These are phyloP conservation scores for Acleris sparsana DNA, from an alignment of 2,888 invertebrate species.

Conservation along the genomic window DNA sequence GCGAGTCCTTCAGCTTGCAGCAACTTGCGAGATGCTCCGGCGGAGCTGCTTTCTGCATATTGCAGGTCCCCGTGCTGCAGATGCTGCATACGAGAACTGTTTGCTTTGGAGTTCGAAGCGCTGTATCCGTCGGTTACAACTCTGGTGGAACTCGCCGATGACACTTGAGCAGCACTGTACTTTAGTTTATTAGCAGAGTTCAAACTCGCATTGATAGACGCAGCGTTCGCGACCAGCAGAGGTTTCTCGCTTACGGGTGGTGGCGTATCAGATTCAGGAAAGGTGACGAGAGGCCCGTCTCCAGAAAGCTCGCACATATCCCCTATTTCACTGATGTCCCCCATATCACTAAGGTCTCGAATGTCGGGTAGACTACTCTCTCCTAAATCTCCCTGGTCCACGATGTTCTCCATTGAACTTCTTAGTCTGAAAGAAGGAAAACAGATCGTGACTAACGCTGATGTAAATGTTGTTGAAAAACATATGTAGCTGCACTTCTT, in stretches of 20 bases:
- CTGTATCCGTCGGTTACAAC: slow-evolving; percentile 92
- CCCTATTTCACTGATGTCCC: slow-evolving; percentile 77
- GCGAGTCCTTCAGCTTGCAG: slow-evolving; percentile 93
- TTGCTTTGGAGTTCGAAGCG: slow-evolving; percentile 84
- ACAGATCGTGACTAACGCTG: background rate
- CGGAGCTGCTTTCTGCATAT: slow-evolving; percentile 91
- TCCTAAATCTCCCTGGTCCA: slow-evolving; percentile 84
- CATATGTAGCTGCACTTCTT: slow-evolving; percentile 9
- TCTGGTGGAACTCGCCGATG: slow-evolving; percentile 88
- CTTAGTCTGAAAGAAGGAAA: slow-evolving; percentile 81
- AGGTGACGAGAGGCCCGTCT: slow-evolving; percentile 90
- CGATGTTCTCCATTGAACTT: slow-evolving; percentile 91
- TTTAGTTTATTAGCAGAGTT: slow-evolving; percentile 87
- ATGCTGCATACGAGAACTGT: slow-evolving; percentile 78
- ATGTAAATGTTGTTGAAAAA: slow-evolving; percentile 3
- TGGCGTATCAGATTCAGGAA: slow-evolving; percentile 91
- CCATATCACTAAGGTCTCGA: slow-evolving; percentile 76
- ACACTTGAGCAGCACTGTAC: slow-evolving; percentile 92
- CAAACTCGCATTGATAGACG: slow-evolving; percentile 61
- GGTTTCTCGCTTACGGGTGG: slow-evolving; percentile 81
- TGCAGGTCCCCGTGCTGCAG: slow-evolving; percentile 92
- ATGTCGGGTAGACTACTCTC: slow-evolving; percentile 76
- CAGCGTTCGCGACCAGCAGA: slow-evolving; percentile 71
- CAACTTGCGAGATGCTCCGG: slow-evolving; percentile 90
- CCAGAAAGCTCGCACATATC: slow-evolving; percentile 74